Base-by-base conservation (phyloP, 2,888 invertebrate genomes). In the Lamproptera curius region DNA sequence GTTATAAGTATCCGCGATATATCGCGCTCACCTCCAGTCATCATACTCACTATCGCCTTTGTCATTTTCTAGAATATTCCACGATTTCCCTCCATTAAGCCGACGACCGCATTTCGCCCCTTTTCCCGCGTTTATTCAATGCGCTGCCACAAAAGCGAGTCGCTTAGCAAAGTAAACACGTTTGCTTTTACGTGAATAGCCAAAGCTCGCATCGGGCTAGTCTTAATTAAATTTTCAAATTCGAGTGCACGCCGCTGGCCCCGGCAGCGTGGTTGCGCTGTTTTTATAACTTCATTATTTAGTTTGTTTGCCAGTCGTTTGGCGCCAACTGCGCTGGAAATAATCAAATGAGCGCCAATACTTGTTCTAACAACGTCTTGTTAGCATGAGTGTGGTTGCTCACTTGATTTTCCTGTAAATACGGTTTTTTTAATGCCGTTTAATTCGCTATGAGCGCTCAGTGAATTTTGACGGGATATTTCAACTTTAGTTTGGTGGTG, bases 181-280 rank as follows among this genome's bases (percentile, higher is more conserved):
- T 41, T 13, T 17, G 42, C 37, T 33, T 37, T 47, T 38, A 47
- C 31, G 31, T 33, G 33, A 31, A 42, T 47, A 23, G n/a, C n/a
- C n/a, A n/a, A 31, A 47, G 42, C 15, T 17, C 17, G 37, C 16
- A 13, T 28, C n/a, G 37, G 41, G 5, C n/a, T 31, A 14, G 37
- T 37, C 46, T 42, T 47, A 42, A 42, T 47, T 47, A 42, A 42
- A 28, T 38, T 37, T 47, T 47, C 42, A 38, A 33, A 47, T 47
- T 42, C 11, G 31, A 38, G 37, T 33, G 47, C 47, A 15, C 36
- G 20, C 10, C 16, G 17, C 23, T 2, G n/a, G 11, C 10, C 36
- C n/a, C 20, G 17, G 17, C 38, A 17, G 35, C 38, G 28, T 23
- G 10, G 36, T 35, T 13, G 42, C 20, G 36, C 17, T 37, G 13